Evolutionary conservation across 2,888 invertebrate genomes (phyloP).

Genomic region (Aproaerema taeniolella): DNA sequence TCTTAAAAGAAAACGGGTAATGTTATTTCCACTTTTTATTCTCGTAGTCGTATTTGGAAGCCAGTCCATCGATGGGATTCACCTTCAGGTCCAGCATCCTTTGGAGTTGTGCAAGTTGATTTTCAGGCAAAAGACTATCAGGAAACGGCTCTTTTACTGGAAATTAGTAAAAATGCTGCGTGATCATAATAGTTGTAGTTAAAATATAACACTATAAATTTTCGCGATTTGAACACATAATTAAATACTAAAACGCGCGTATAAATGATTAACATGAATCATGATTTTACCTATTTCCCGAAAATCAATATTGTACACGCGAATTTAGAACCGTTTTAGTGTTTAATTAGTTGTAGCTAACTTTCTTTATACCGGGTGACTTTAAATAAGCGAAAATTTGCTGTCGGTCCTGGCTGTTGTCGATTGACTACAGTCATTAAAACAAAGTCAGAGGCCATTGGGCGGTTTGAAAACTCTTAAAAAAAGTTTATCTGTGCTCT

Average conservation of each 20-base stretch:
- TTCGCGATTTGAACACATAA: too few species aligned
- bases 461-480: too few species aligned
- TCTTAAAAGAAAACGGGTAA: background rate
- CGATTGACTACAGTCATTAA: too few species aligned
- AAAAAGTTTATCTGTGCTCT: too few species aligned
- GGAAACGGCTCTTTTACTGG: slow-evolving; percentile 80
- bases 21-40: slow-evolving; percentile 88
- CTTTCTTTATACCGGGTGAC: too few species aligned
- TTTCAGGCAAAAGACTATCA: slow-evolving; percentile 79
- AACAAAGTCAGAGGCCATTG: too few species aligned
- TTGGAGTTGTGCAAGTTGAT: slow-evolving; percentile 84
- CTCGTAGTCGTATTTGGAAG: slow-evolving; percentile 91
- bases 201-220: background rate
- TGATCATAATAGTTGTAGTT: too few species aligned
- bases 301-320: background rate
- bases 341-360: too few species aligned
- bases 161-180: too few species aligned
- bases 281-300: too few species aligned
- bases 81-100: slow-evolving; percentile 84
- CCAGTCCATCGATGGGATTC: slow-evolving; percentile 88
- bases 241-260: background rate
- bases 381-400: too few species aligned
- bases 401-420: too few species aligned
- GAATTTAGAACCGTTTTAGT: background rate
- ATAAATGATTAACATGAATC: background rate